Evolutionary conservation across 2,113 vertebrate genomes (phyloP), one percentile per base, ranked within the genome.

Genomic region (Aphyosemion australe): DNA sequence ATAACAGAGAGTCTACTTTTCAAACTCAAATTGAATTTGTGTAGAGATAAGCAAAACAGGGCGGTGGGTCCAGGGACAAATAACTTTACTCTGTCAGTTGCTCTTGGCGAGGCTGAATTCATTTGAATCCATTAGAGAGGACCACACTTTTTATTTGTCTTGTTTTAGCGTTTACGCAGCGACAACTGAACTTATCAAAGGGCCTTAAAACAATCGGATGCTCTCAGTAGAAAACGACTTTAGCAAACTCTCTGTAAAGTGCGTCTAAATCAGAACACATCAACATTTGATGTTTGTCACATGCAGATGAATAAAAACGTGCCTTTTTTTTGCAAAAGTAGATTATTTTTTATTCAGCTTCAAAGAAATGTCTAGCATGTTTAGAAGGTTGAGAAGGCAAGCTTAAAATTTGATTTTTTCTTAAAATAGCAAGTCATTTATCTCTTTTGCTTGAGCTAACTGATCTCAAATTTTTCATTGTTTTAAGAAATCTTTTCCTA

Each of bases 21-120:
- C 78, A 78, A 76, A 82, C 63, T 76, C 54, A 85, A 86, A 85
- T 78, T 72, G 74, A 82, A 83, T 86, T 82, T 81, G 71, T 85
- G 68, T 52, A 62, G 65, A 74, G 61, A 76, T 66, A 63, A 78
- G 79, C 41, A 61, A 65, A 75, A 72, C 71, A 53, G 34, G 34
- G 34, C 34, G 34, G 34, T 37, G 47, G 39, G 72, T 26, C 62
- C 69, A 43, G 34, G 68, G 69, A 59, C 59, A 78, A 76, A 86
- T 78, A 82, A 81, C 78, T 79, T 70, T 74, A 79, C 79, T 77
- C 80, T 80, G 80, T 69, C 72, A 80, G 84, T 74, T 41, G 81
- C 67, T 85, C 50, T 56, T 56, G 82, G 76, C 58, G 12, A 78
- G 55, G 51, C 69, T 65, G 79, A 80, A 85, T 88, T 79, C 58